Percentiles rank a stretch among this genome's conserved stretches.
Conservation (phyloP, 2,113 vertebrate genomes). For the Grus americana region DNA sequence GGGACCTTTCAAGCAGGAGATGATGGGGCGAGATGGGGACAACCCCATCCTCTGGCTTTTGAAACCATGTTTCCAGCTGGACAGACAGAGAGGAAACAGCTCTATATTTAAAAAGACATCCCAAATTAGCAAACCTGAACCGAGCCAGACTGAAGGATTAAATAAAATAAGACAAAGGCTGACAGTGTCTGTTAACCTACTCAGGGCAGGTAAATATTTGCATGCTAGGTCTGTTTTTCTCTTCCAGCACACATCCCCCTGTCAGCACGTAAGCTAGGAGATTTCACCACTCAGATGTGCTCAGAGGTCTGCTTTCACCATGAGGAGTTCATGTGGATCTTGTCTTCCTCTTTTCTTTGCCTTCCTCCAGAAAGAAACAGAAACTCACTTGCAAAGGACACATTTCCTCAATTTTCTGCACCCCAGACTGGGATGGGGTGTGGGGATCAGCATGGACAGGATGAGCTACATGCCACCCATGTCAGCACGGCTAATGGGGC, state of each 20-base stretch:
- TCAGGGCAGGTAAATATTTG: not conserved
- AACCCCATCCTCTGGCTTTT: not conserved
- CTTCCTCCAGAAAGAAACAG: not conserved
- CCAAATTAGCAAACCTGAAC: not conserved
- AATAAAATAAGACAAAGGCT: not conserved
- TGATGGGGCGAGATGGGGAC: not conserved
- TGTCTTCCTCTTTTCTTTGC: not conserved
- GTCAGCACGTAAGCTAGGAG: not conserved
- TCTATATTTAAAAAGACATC: not conserved
- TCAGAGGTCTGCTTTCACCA: not conserved
- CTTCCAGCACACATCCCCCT: not conserved
- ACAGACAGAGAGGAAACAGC: not conserved
- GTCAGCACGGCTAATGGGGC: not conserved
- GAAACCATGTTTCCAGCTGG: not conserved
- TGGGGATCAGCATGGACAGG: rapidly evolving
- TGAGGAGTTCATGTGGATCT: not conserved
- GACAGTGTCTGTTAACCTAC: not conserved
- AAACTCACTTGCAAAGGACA: not conserved
- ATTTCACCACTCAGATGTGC: not conserved
- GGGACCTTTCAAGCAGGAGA: not conserved
- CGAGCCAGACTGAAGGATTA: not conserved
- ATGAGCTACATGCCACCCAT: rapidly evolving
- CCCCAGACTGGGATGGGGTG: not conserved
- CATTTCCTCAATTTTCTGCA: not conserved
- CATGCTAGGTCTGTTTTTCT: not conserved